Evolutionary conservation across 1,140 invertebrate species (phyloP).

Genomic region (Drosophila obscura): DNA sequence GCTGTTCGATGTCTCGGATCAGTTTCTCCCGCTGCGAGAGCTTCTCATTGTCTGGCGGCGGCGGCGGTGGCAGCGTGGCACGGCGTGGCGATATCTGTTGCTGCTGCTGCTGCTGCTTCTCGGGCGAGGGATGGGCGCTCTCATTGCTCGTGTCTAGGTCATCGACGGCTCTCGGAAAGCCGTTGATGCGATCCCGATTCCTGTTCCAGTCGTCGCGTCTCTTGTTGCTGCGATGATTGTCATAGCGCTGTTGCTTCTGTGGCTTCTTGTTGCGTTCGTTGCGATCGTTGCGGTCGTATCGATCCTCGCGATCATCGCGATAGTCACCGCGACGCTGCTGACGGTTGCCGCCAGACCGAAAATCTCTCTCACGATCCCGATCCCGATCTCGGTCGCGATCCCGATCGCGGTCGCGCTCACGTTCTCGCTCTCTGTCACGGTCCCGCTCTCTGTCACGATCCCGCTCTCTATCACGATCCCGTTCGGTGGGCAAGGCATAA

Average conservation of each 20-base stretch:
- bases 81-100: slow-evolving; percentile 57
- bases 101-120: slow-evolving; percentile 73
- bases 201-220: slow-evolving; percentile 81
- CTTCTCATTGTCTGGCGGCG: slow-evolving; percentile 68
- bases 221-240: slow-evolving; percentile 82
- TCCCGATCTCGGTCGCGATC: slow-evolving; percentile 27
- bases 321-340: slow-evolving; percentile 69
- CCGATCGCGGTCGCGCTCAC: slow-evolving; percentile 19
- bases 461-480: slow-evolving; percentile 20
- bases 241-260: slow-evolving; percentile 76
- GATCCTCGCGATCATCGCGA: slow-evolving; percentile 62
- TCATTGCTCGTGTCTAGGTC: slow-evolving; percentile 78
- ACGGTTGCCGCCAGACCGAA: slow-evolving; percentile 20
- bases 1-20: slow-evolving; percentile 90
- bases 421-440: background rate
- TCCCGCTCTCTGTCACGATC: background rate
- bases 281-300: slow-evolving; percentile 49
- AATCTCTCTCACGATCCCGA: slow-evolving; percentile 25
- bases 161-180: slow-evolving; percentile 61
- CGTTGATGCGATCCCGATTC: slow-evolving; percentile 78
- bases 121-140: slow-evolving; percentile 75
- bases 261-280: slow-evolving; percentile 60
- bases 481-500: slow-evolving; percentile 17
- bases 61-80: slow-evolving; percentile 9
- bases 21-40: slow-evolving; percentile 90